Evolutionary conservation across 2,888 invertebrate genomes (phyloP).

Genomic region (Ormyrus nitidulus): DNA sequence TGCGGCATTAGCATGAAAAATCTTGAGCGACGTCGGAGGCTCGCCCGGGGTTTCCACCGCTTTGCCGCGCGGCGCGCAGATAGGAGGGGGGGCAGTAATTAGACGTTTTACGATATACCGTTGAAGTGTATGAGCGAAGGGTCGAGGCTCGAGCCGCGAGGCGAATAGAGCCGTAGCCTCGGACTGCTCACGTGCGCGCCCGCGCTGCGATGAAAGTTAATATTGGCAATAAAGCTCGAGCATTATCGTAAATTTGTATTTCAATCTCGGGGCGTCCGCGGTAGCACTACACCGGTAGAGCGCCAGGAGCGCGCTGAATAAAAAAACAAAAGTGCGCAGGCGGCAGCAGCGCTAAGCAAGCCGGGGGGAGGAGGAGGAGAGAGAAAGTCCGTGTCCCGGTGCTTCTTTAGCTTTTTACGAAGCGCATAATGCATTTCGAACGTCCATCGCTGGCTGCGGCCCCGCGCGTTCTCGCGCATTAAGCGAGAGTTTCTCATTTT

Average conservation of each 20-base stretch:
- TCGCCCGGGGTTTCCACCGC: neutral
- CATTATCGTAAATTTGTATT: slow-evolving; percentile 54
- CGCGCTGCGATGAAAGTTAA: slow-evolving; percentile 47
- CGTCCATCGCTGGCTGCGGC: neutral
- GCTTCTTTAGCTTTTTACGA: no score
- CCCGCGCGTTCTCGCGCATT: neutral
- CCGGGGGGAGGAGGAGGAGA: no score
- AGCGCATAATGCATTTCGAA: neutral
- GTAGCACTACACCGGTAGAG: no score
- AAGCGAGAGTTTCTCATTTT: neutral
- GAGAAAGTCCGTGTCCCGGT: no score
- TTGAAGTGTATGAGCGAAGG: slow-evolving; percentile 30
- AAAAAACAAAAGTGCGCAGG: no score
- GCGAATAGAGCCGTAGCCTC: neutral
- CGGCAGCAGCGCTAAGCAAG: no score
- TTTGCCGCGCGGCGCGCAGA: neutral
- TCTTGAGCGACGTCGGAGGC: slow-evolving; percentile 25
- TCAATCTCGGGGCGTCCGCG: slow-evolving; percentile 32
- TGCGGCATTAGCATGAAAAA: slow-evolving; percentile 51
- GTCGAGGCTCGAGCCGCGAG: no score
- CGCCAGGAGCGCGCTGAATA: no score
- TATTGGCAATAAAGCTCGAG: slow-evolving; percentile 50
- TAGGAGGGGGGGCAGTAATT: slow-evolving; percentile 46
- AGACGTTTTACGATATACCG: slow-evolving; percentile 53
- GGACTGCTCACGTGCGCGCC: slow-evolving; percentile 1